phyloP scores from a whole-genome alignment of 2,888 invertebrate species.

The Cyclophora albipunctata region DNA sequence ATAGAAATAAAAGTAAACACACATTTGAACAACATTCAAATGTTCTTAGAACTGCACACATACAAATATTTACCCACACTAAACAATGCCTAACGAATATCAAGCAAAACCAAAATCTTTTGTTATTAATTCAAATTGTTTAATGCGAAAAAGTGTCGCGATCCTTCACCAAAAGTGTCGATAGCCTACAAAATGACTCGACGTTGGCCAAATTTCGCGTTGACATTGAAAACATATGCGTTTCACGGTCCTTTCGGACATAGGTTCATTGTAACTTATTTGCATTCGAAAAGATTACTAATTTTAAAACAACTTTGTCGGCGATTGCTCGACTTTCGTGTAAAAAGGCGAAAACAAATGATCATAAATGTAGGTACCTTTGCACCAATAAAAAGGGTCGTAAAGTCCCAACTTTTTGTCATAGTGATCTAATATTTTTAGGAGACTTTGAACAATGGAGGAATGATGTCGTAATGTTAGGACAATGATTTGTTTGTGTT shows the following conservation, averaged over 20 bases:
- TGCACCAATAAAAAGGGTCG: slow-evolving; percentile 61
- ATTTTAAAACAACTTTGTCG: slow-evolving; percentile 45
- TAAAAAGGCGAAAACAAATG: slow-evolving; percentile 50
- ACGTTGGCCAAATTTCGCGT: slow-evolving; percentile 35
- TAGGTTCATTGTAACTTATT: slow-evolving; percentile 66
- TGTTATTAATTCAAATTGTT: slow-evolving; percentile 32
- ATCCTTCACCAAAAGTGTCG: slow-evolving; percentile 4
- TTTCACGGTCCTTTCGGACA: slow-evolving; percentile 42
- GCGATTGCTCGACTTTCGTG: slow-evolving; percentile 51
- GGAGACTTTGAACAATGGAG: slow-evolving; percentile 33
- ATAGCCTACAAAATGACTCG: slow-evolving; percentile 24
- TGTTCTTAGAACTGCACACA: slow-evolving; percentile 18
- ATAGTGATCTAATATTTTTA: slow-evolving; percentile 43
- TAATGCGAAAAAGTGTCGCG: slow-evolving; percentile 19
- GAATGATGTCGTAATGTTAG: slow-evolving; percentile 55
- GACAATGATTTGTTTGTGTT: slow-evolving; percentile 53
- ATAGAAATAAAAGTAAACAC: slow-evolving; percentile 3
- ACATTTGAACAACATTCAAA: slow-evolving; percentile 10
- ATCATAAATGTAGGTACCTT: slow-evolving; percentile 53
- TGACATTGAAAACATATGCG: slow-evolving; percentile 51
- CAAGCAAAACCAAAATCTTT: slow-evolving; percentile 30
- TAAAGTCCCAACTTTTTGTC: slow-evolving; percentile 44
- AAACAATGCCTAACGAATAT: slow-evolving; percentile 21
- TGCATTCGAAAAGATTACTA: slow-evolving; percentile 59
- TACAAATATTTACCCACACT: slow-evolving; percentile 30